Conservation (phyloP, 2,797 vertebrate genomes). For the Dallia pectoralis region DNA sequence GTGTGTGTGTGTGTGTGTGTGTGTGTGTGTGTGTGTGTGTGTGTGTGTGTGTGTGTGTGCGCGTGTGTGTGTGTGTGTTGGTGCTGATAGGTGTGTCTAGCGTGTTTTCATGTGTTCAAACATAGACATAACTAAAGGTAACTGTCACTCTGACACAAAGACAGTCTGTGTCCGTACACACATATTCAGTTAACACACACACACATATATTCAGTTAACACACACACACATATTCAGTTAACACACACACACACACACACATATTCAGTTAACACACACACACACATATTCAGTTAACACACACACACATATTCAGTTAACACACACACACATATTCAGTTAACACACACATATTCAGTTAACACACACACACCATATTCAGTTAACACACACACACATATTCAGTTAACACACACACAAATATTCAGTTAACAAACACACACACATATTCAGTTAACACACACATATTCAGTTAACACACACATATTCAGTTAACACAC, state of each 20-base stretch:
- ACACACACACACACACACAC: not conserved
- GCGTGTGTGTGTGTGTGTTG: conserved; percentile 51
- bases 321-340: conserved; percentile 32
- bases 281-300: not conserved
- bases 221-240: not conserved
- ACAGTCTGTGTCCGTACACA: conserved; percentile 33
- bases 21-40: conserved; percentile 38
- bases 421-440: too few species aligned
- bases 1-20: conserved; percentile 47
- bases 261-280: conserved; percentile 37
- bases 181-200: not conserved
- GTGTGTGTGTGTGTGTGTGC: conserved; percentile 15
- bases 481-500: too few species aligned
- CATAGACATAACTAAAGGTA: not conserved
- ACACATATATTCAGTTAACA: not conserved
- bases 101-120: conserved; percentile 61
- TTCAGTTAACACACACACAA: not conserved
- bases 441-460: conserved; percentile 37
- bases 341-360: conserved; percentile 4
- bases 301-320: too few species aligned
- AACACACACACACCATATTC: too few species aligned
- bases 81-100: conserved; percentile 52
- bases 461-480: not conserved
- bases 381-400: too few species aligned
- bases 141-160: conserved; percentile 11